These are phyloP conservation scores for Labrus mixtus DNA, from an alignment of 2,113 vertebrate species.

Conservation along the genomic window DNA sequence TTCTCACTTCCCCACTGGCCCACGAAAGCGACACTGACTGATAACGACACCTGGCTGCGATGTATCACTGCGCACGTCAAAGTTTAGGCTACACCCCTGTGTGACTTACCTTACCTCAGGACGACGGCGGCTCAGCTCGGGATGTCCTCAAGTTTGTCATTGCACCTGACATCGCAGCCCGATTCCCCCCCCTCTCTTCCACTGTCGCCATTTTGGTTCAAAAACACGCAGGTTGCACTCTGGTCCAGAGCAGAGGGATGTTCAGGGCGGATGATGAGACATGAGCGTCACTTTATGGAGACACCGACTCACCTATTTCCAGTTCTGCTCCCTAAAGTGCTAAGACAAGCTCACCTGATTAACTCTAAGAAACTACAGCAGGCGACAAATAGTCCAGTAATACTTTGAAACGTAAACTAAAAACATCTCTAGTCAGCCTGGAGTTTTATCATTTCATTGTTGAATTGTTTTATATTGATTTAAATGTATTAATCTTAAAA, in stretches of 20 bases:
- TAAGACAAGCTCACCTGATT: background rate
- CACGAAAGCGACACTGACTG: slow-evolving; percentile 14
- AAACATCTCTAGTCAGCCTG: too few relatives aligned
- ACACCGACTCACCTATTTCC: slow-evolving; percentile 7
- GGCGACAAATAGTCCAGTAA: background rate
- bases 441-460: too few relatives aligned
- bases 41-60: slow-evolving; percentile 14
- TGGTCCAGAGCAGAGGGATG: slow-evolving; percentile 58
- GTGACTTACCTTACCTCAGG: slow-evolving; percentile 62
- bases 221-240: slow-evolving; percentile 76
- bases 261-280: slow-evolving; percentile 33
- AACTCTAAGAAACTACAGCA: too few relatives aligned
- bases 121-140: slow-evolving; percentile 26
- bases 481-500: too few relatives aligned
- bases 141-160: slow-evolving; percentile 53
- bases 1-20: background rate
- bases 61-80: slow-evolving; percentile 24
- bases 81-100: background rate
- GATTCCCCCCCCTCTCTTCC: slow-evolving; percentile 55
- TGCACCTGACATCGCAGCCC: slow-evolving; percentile 60
- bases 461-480: too few relatives aligned
- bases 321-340: background rate
- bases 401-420: background rate
- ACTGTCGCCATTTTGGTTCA: slow-evolving; percentile 82
- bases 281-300: slow-evolving; percentile 28